Evolutionary conservation across 2,888 invertebrate genomes (phyloP).

Genomic region (Dione vanillae): DNA sequence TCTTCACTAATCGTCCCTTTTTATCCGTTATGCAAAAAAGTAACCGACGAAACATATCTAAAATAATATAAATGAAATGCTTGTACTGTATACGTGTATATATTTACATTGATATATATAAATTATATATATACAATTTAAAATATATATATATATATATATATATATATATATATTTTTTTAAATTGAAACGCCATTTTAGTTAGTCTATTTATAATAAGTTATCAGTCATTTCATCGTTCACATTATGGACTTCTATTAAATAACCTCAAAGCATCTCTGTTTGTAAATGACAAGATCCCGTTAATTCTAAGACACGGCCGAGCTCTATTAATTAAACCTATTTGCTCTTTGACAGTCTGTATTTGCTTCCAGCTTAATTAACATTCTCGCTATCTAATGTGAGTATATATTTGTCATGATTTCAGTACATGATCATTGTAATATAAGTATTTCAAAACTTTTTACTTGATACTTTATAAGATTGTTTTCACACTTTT

Average conservation of each 20-base stretch:
- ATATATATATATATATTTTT: not conserved
- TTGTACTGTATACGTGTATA: too few relatives aligned
- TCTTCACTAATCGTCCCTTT: too few relatives aligned
- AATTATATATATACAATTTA: too few relatives aligned
- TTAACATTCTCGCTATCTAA: slow-evolving; percentile 64
- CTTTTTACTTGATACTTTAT: not conserved
- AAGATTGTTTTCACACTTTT: not conserved
- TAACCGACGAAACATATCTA: too few relatives aligned
- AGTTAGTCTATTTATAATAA: not conserved
- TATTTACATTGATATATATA: too few relatives aligned
- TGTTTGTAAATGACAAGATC: slow-evolving; percentile 67
- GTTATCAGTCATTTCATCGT: slow-evolving; percentile 20
- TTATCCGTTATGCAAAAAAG: too few relatives aligned
- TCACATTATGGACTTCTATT: slow-evolving; percentile 40
- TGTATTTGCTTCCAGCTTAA: slow-evolving; percentile 74
- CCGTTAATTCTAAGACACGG: slow-evolving; percentile 67
- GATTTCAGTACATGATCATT: slow-evolving; percentile 44
- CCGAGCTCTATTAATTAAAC: slow-evolving; percentile 77
- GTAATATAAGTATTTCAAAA: not conserved
- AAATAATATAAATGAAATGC: too few relatives aligned
- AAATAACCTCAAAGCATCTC: slow-evolving; percentile 42
- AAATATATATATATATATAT: too few relatives aligned
- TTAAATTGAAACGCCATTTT: not conserved
- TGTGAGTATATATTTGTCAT: slow-evolving; percentile 45
- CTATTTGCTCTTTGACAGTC: slow-evolving; percentile 74